Percentiles rank a stretch among this genome's conserved stretches.
Evolutionary conservation across 2,113 vertebrate species (phyloP).

Genomic region (Vidua macroura): DNA sequence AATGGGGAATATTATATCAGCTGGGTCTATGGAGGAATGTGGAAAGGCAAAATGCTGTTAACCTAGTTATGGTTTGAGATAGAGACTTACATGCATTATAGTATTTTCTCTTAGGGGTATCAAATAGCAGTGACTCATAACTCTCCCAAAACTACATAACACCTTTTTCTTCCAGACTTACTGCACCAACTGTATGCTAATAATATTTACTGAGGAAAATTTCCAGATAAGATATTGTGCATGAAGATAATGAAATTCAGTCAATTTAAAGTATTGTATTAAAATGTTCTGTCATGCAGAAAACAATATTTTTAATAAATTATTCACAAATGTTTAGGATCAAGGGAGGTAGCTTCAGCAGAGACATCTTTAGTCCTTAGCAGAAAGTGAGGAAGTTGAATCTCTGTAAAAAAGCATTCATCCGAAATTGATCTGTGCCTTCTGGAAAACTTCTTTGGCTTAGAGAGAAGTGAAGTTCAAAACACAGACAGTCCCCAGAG

Average conservation of each 20-base stretch:
- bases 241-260: not conserved
- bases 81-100: not conserved
- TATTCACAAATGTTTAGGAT: not conserved
- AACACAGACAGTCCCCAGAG: not conserved
- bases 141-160: not conserved
- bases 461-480: not conserved
- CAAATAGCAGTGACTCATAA: not conserved
- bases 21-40: not conserved
- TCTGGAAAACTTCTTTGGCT: not conserved
- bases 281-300: not conserved
- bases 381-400: not conserved
- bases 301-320: not conserved
- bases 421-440: not conserved
- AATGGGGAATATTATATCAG: not conserved
- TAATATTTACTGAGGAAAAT: not conserved
- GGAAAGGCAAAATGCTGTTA: constrained; percentile 9
- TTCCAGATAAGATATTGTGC: not conserved
- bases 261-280: not conserved
- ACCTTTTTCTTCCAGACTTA: not conserved
- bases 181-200: not conserved
- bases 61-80: not conserved
- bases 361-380: not conserved
- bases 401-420: not conserved
- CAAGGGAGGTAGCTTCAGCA: not conserved
- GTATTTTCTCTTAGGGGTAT: not conserved